Conservation (phyloP, 2,797 vertebrate species). For the Sebastes itinus region DNA sequence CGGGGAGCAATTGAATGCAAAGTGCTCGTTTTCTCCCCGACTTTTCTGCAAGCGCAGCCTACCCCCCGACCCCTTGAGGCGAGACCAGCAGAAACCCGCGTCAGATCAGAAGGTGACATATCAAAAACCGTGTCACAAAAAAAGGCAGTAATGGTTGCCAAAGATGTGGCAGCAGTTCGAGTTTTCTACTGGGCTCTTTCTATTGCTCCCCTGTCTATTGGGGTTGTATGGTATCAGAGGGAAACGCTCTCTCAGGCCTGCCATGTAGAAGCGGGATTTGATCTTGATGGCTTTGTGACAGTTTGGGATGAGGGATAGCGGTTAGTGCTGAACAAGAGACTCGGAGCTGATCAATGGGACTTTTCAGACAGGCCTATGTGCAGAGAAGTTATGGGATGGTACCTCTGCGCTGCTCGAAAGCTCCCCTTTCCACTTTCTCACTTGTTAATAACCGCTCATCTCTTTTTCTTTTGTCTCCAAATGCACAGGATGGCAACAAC, state of each 20-base stretch:
- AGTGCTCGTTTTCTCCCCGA: slow-evolving; percentile 85
- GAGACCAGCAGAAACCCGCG: slow-evolving; percentile 90
- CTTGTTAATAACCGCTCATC: slow-evolving; percentile 56
- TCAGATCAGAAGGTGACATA: slow-evolving; percentile 96
- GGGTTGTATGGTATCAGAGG: slow-evolving; percentile 86
- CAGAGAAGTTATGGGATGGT: slow-evolving; percentile 91
- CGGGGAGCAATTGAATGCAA: slow-evolving; percentile 90
- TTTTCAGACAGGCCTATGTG: slow-evolving; percentile 76
- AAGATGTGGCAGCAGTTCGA: slow-evolving; percentile 77
- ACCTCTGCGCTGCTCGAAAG: slow-evolving; percentile 86
- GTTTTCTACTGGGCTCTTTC: slow-evolving; percentile 73
- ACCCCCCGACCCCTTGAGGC: slow-evolving; percentile 87
- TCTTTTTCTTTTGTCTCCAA: slow-evolving; percentile 34
- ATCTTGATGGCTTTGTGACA: slow-evolving; percentile 92
- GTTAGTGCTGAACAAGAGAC: slow-evolving; percentile 93
- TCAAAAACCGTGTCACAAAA: slow-evolving; percentile 91
- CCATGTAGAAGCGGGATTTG: slow-evolving; percentile 91
- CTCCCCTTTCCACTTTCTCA: slow-evolving; percentile 48
- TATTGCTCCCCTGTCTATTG: slow-evolving; percentile 71
- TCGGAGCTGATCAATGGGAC: slow-evolving; percentile 91
- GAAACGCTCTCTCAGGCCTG: slow-evolving; percentile 86
- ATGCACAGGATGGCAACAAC: slow-evolving; percentile 17
- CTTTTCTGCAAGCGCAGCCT: slow-evolving; percentile 76
- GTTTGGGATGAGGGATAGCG: slow-evolving; percentile 90
- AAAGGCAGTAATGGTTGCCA: slow-evolving; percentile 78